Conservation (phyloP, 2,113 vertebrate genomes). For the Talpa occidentalis region DNA sequence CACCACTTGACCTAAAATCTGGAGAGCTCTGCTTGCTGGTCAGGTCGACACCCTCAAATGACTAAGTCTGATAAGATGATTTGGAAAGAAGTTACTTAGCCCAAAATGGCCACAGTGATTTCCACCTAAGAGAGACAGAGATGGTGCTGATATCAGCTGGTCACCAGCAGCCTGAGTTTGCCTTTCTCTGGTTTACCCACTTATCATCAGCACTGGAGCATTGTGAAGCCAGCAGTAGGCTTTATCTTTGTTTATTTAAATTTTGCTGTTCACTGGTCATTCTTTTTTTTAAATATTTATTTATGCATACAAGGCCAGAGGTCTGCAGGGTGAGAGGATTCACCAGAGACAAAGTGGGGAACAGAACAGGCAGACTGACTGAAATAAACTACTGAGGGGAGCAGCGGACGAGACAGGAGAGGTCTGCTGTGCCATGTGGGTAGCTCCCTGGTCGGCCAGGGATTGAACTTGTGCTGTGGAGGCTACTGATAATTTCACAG, state of each 20-base stretch:
- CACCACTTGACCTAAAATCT: background rate
- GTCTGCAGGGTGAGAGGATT: too few relatives aligned
- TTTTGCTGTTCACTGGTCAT: background rate
- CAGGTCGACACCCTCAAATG: background rate
- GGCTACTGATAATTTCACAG: too few relatives aligned
- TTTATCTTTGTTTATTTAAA: slow-evolving; percentile 23
- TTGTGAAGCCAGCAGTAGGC: background rate
- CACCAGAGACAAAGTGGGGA: too few relatives aligned
- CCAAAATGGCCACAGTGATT: background rate
- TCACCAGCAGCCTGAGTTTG: background rate
- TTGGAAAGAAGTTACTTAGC: background rate
- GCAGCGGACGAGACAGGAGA: too few relatives aligned
- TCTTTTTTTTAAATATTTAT: slow-evolving; percentile 13
- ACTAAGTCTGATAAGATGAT: background rate
- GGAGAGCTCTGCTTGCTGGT: background rate
- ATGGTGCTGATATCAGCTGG: background rate
- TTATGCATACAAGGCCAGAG: too few relatives aligned
- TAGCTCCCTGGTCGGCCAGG: too few relatives aligned
- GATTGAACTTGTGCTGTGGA: too few relatives aligned
- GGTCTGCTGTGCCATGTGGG: too few relatives aligned
- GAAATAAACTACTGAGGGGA: too few relatives aligned
- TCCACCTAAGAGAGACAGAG: background rate
- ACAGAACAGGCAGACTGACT: too few relatives aligned
- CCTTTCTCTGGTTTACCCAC: background rate
- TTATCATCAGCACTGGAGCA: background rate